Base-by-base conservation (phyloP, 2,113 vertebrate genomes). In the Trogon surrucura region DNA sequence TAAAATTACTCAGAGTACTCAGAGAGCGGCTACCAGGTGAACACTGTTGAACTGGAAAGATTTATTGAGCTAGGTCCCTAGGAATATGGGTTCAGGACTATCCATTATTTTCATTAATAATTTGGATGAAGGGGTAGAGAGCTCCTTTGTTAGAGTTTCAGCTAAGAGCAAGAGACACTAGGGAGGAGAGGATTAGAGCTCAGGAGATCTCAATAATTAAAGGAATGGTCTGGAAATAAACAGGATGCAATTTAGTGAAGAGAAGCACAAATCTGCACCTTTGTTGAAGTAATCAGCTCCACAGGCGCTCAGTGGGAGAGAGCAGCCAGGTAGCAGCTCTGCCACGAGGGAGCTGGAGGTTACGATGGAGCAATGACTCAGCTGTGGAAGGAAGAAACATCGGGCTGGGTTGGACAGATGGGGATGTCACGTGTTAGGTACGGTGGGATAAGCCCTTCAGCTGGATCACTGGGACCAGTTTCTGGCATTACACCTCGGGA, bases 41-140 rank as follows among this genome's bases (percentile, higher is more conserved):
- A 64, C 13, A 11, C 20, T 51, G 51, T 67, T 67, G 88, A 71
- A 86, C 56, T 41, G 66, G 77, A 75, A 84, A 62, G 80, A 92
- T 67, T 64, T 79, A 62, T 30, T 48, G 57, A 74, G 56, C 64
- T 67, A 29, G 10, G 34, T 88, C 77, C 53, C 65, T 36, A 47
- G 25, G 61, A 65, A 38, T 79, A 56, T 45, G 14, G 11, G 19
- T 67, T 95, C 72, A 78, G 69, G 38, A 47, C 51, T 92, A 23
- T 67, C 67, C 69, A 27, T 34, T 71, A 60, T 84, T 92, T 90
- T 88, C 88, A 70, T 85, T 91, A 91, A 73, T 88, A 80, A 81
- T 88, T 75, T 73, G 74, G 66, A 87, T 56, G 80, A 80, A 86
- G 44, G 8, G 7, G 26, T 17, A 54, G 83, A 80, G 38, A 78